Evolutionary conservation across 2,888 invertebrate genomes (phyloP), one percentile per base, ranked within the genome.

Genomic region (Heterodera filipjevi): DNA sequence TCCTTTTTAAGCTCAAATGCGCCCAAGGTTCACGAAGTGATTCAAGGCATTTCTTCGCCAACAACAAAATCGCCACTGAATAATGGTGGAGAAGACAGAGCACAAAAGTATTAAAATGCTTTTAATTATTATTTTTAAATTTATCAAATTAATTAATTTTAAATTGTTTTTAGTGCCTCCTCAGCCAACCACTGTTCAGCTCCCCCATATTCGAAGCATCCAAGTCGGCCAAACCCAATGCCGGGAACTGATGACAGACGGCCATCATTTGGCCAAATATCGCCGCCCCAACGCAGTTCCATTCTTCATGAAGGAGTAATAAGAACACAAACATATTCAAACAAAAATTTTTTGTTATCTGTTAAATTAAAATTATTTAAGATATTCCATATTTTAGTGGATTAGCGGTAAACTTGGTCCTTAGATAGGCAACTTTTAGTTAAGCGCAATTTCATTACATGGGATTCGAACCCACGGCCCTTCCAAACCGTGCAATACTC

Each of bases 181-280:
- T 27, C 6, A 8, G 27, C 27, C 59, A 59, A 59, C 59, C 59
- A 59, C 12, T 59, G 59, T 59, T 59, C 59, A 27, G 8, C 27
- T 8, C 3, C 5, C 10, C 5, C 53, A 19, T 59, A 27, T 59
- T 59, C 59, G 0, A n/a, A 27, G 8, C 59, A 59, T 59, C 27
- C 59, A 27, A 59, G 10, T 27, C 59, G 59, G 10, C 59, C 59
- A 59, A 59, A 59, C 22, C 59, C 59, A 59, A 59, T 12, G n/a
- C 59, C 59, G 8, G 59, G 16, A 14, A 49, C 12, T 10, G 59
- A 59, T n/a, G 59, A 59, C 8, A 8, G 44, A n/a, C 35, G 35
- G 12, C 35, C 59, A n/a, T 49, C 49, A 27, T 73, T 27, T 73
- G 39, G 59, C 53, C 22, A 73, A 33, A 73, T 59, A n/a, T 73